Conservation (phyloP, 2,113 vertebrate species). For the Ammodytes marinus region DNA sequence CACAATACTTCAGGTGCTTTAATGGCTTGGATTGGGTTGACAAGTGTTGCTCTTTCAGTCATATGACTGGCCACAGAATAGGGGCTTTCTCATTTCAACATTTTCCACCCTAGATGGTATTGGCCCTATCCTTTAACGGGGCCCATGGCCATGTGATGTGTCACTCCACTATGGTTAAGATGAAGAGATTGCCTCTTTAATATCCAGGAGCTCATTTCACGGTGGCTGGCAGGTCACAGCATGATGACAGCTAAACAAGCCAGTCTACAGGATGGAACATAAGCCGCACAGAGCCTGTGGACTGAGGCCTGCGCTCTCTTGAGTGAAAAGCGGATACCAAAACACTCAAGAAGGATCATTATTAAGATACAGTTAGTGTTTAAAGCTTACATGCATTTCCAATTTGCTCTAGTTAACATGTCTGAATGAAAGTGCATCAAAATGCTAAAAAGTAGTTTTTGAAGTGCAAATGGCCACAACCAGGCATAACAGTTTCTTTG, state of each 20-base stretch:
- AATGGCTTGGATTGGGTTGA: constrained; percentile 61
- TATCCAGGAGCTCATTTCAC: constrained; percentile 81
- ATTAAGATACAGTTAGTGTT: constrained; percentile 36
- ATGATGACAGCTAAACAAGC: constrained; percentile 83
- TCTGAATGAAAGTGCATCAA: constrained; percentile 40
- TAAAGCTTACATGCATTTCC: constrained; percentile 26
- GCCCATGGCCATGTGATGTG: constrained; percentile 66
- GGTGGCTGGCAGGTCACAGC: constrained; percentile 77
- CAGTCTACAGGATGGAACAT: constrained; percentile 69
- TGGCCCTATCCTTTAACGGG: constrained; percentile 40
- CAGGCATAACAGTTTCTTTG: constrained; percentile 3
- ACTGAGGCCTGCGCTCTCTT: constrained; percentile 25
- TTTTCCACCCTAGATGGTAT: constrained; percentile 66
- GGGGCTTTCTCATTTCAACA: constrained; percentile 52
- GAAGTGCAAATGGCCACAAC: constrained; percentile 14
- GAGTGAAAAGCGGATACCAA: constrained; percentile 35
- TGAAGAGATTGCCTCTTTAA: constrained; percentile 84
- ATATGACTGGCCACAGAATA: constrained; percentile 60
- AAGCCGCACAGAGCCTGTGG: constrained; percentile 59
- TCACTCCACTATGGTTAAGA: constrained; percentile 76
- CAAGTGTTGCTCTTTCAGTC: constrained; percentile 67
- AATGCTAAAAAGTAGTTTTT: constrained; percentile 4
- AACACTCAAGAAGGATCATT: constrained; percentile 31
- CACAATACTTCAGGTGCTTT: constrained; percentile 72
- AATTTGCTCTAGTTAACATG: constrained; percentile 11